Evolutionary conservation across 2,113 vertebrate species (phyloP).

Genomic region (Hymenochirus boettgeri): DNA sequence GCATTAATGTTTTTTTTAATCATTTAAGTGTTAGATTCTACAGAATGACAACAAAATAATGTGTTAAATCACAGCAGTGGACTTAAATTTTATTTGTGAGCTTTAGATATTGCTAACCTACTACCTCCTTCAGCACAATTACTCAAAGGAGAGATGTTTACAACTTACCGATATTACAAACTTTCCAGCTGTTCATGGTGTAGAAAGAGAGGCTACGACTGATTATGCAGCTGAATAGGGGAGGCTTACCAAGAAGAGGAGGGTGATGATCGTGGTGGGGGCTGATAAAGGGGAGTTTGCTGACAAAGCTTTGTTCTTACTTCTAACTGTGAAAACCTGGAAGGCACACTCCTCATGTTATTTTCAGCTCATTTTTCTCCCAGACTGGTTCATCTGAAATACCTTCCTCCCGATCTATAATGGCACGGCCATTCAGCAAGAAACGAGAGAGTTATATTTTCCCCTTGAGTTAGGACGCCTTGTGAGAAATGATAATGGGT

Average conservation of each 20-base stretch:
- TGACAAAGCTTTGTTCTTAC: constrained; percentile 46
- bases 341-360: constrained; percentile 85
- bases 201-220: constrained; percentile 17
- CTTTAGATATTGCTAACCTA: constrained; percentile 41
- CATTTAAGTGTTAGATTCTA: too few species aligned
- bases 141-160: constrained; percentile 36
- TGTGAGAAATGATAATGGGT: constrained; percentile 99
- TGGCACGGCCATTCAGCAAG: constrained; percentile 78
- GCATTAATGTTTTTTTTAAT: too few species aligned
- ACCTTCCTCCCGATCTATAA: constrained; percentile 98
- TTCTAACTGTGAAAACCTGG: constrained; percentile 81
- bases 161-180: constrained; percentile 60
- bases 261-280: constrained; percentile 12
- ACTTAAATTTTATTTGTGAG: constrained; percentile 20
- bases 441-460: constrained; percentile 97
- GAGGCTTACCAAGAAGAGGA: constrained; percentile 25
- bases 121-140: constrained; percentile 18
- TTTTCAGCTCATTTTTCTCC: constrained; percentile 97
- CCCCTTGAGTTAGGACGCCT: constrained; percentile 99
- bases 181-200: constrained; percentile 61
- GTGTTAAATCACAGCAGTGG: constrained; percentile 21
- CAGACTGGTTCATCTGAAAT: constrained; percentile 93
- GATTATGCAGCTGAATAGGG: constrained; percentile 17
- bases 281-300: constrained; percentile 24
- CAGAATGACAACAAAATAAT: too few species aligned